Base-by-base conservation (phyloP, 2,888 invertebrate genomes). In the Phorcus lineatus region DNA sequence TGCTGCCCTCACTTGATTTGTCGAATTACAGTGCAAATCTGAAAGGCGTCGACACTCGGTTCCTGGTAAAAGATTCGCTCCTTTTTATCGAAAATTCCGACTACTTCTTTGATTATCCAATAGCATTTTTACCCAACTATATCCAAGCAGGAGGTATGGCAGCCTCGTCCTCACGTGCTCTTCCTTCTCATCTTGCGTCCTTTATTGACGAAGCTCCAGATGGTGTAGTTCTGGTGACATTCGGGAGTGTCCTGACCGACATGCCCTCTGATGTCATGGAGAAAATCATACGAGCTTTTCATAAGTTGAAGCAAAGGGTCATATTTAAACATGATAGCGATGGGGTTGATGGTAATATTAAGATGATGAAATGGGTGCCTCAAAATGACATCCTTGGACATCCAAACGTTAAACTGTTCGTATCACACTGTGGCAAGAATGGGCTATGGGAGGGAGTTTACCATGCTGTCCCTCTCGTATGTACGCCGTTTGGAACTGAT, bases 401-500 rank as follows among this genome's bases (percentile, higher is more conserved):
- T 74, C 74, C 52, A 11, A 87, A 85, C 40, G 80, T 82, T 4
- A 85, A 84, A 78, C 78, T 87, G 16, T 87, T 90, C 74, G 82
- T 90, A 9, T 85, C 88, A 11, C 90, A 90, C 75, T 88, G 87
- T 53, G 90, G 90, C 1, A 83, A 80, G 52, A 87, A 87, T 54
- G 85, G 89, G 2, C 83, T 85, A 28, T 87, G 81, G 80, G 89
- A 90, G 78, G 86, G 84, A 0, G 47, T 90, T 16, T 88, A 85
- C 79, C 86, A 88, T 80, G 89, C 80, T 6, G 86, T 89, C 11
- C 90, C 90, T 0, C 85, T 89, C 80, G 62, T 90, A 0, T 82
- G 83, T 4, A 57, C 88, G 3, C 87, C 90, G 4, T 31, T 86
- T 4, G 80, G 82, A 67, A 83, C 55, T 2, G 90, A 90, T 52